A percentile compares a stretch with the other conserved stretches of the same genome.
Evolutionary conservation across 2,888 invertebrate genomes (phyloP).

Genomic region (Harpalus rufipes): DNA sequence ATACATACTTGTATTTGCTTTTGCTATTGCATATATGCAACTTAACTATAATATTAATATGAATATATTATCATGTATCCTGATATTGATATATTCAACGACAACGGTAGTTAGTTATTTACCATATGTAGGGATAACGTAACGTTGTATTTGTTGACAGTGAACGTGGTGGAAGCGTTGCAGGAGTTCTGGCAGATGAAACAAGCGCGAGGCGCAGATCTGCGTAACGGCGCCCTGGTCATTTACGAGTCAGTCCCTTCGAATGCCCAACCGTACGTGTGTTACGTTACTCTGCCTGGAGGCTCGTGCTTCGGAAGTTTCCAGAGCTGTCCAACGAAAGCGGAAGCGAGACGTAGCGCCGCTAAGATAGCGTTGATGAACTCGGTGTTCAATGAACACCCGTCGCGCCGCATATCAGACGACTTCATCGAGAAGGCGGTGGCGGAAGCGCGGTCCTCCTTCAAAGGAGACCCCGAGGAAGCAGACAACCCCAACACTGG

Average conservation of each 20-base stretch:
- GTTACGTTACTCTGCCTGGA: constrained; percentile 96
- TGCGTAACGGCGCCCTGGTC: constrained; percentile 93
- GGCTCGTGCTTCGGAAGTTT: constrained; percentile 98
- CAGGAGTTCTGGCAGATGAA: constrained; percentile 99
- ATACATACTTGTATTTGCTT: too few species aligned
- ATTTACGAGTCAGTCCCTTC: constrained; percentile 97
- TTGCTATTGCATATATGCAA: too few species aligned
- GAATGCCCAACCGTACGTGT: constrained; percentile 94
- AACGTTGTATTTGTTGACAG: constrained; percentile 77
- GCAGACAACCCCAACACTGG: constrained; percentile 85
- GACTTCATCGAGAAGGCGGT: constrained; percentile 97
- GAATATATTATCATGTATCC: neutral
- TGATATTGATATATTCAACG: constrained; percentile 16
- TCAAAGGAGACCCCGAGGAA: constrained; percentile 82
- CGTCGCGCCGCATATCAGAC: constrained; percentile 93
- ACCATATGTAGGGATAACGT: neutral
- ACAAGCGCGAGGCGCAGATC: constrained; percentile 90
- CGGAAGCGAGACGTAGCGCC: constrained; percentile 94
- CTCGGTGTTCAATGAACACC: constrained; percentile 97
- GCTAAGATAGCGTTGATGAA: constrained; percentile 98
- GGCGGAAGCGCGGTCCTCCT: constrained; percentile 92
- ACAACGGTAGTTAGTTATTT: constrained; percentile 6
- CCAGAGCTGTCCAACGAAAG: constrained; percentile 97
- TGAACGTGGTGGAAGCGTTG: constrained; percentile 96
- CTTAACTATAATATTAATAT: neutral